These are phyloP conservation scores for Panthera leo DNA, from an alignment of 2,113 vertebrate species.

Conservation along the genomic window DNA sequence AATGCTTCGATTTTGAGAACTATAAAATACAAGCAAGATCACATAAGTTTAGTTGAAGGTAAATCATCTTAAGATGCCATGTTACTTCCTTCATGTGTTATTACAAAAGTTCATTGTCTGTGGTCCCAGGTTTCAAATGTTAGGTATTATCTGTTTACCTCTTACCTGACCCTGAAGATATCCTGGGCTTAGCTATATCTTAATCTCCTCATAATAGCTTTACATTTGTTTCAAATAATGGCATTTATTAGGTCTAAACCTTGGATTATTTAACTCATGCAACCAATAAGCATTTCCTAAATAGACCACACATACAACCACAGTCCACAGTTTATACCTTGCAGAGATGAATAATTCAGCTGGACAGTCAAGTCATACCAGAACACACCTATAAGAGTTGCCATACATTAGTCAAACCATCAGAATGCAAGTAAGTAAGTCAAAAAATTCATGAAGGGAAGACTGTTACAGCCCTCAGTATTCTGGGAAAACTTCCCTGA, in stretches of 20 bases:
- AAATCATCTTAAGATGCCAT: background rate
- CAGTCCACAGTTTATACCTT: background rate
- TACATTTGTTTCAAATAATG: background rate
- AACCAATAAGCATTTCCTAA: conserved; percentile 2
- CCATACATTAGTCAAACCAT: background rate
- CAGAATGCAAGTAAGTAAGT: background rate
- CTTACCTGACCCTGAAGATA: background rate
- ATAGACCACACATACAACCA: background rate
- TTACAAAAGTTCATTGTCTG: background rate
- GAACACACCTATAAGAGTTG: background rate
- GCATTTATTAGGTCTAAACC: background rate
- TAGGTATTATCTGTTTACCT: background rate
- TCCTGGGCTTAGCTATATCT: background rate
- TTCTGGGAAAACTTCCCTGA: background rate
- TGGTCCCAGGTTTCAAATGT: background rate
- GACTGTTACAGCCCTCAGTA: background rate
- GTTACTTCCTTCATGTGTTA: background rate
- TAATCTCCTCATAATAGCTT: background rate
- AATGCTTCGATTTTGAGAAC: conserved; percentile 14
- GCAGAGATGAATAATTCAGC: background rate
- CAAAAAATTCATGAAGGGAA: background rate
- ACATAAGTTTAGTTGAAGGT: background rate
- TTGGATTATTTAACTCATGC: background rate
- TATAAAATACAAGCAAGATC: background rate
- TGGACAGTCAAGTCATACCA: background rate